Conservation (phyloP, 2,797 vertebrate genomes). For the Syndactyla subalaris region DNA sequence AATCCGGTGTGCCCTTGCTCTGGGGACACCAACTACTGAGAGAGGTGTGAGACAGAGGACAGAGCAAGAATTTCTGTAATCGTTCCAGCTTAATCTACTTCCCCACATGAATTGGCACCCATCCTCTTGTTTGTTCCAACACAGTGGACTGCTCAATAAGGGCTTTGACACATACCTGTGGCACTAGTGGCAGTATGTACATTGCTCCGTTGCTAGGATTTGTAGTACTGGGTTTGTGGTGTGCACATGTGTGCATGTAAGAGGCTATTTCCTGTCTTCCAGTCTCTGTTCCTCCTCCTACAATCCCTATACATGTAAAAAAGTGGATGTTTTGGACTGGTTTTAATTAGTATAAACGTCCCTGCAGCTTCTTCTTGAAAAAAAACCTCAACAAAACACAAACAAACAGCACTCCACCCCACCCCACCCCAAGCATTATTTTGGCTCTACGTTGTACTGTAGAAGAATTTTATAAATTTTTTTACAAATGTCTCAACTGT, state of each 20-base stretch:
- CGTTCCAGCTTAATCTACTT: conserved; percentile 19
- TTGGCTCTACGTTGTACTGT: not conserved
- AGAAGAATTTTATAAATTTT: not conserved
- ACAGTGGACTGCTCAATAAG: not conserved
- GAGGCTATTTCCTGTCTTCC: not conserved
- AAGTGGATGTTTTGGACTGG: not conserved
- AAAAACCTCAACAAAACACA: not conserved
- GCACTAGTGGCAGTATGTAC: not conserved
- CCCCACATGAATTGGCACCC: not conserved
- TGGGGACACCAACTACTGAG: not conserved
- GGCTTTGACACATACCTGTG: not conserved
- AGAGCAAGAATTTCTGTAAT: not conserved
- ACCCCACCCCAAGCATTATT: not conserved
- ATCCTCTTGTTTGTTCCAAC: not conserved
- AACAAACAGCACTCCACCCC: not conserved
- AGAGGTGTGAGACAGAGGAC: not conserved
- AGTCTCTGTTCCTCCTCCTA: not conserved
- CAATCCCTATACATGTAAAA: not conserved
- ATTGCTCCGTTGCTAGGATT: not conserved
- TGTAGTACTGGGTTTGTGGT: not conserved
- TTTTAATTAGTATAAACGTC: conserved; percentile 14
- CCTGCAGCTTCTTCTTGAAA: not conserved
- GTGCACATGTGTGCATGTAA: fast-evolving
- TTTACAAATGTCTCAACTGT: not conserved
- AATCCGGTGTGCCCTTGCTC: not conserved